Conservation (phyloP, 2,797 vertebrate genomes). For the Kryptolebias ocellatus region DNA sequence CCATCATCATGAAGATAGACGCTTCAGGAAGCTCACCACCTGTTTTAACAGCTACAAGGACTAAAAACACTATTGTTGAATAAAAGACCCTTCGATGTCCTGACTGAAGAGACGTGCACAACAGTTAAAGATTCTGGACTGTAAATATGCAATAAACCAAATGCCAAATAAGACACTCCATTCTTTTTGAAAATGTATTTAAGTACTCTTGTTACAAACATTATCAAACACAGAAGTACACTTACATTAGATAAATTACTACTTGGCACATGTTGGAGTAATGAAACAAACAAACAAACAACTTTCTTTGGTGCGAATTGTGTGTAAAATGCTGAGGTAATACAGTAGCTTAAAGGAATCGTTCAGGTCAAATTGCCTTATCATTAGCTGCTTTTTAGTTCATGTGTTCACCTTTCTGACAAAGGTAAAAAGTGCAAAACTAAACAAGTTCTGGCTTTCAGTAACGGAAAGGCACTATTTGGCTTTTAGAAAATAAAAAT, state of each 20-base stretch:
- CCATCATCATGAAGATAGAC: background rate
- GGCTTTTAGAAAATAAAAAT: slow-evolving; percentile 5
- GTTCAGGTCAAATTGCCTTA: slow-evolving; percentile 9
- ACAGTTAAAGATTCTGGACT: slow-evolving; percentile 40
- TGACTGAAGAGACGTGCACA: slow-evolving; percentile 25
- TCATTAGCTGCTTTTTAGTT: slow-evolving; percentile 8
- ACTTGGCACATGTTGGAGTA: slow-evolving; percentile 30
- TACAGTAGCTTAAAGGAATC: slow-evolving; percentile 20
- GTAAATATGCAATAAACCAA: slow-evolving; percentile 75
- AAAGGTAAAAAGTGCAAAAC: slow-evolving; percentile 37
- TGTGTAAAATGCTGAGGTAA: slow-evolving; percentile 56
- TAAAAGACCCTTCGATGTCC: slow-evolving; percentile 22
- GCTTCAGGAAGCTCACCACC: slow-evolving; percentile 14
- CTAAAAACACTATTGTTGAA: slow-evolving; percentile 20
- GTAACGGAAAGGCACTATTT: slow-evolving; percentile 39
- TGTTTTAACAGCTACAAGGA: slow-evolving; percentile 28
- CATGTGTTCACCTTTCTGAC: slow-evolving; percentile 4
- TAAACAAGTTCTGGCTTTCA: slow-evolving; percentile 13
- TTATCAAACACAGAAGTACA: slow-evolving; percentile 25
- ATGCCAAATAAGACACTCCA: slow-evolving; percentile 37
- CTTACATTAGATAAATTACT: slow-evolving; percentile 18
- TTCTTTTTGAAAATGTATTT: slow-evolving; percentile 25
- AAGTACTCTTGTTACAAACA: slow-evolving; percentile 20
- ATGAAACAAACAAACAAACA: slow-evolving; percentile 8
- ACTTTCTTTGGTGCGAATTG: slow-evolving; percentile 55